phyloP scores from a whole-genome alignment of 2,113 vertebrate genomes.

The Climacteris rufus region DNA sequence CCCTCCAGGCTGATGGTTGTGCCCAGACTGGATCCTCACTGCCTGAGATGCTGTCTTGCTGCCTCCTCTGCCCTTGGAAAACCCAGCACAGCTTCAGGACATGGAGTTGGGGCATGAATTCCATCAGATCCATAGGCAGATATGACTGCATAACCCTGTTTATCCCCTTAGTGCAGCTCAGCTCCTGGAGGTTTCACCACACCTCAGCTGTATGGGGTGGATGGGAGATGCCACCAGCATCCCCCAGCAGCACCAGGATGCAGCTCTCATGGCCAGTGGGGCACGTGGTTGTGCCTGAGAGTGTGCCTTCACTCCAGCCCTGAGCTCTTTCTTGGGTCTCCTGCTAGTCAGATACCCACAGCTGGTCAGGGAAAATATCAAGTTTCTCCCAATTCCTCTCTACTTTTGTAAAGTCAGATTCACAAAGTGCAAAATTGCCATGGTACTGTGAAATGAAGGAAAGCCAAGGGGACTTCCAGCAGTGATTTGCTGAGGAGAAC shows the following conservation, averaged over 20 bases:
- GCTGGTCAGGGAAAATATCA: not conserved
- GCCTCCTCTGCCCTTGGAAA: not conserved
- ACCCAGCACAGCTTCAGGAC: not conserved
- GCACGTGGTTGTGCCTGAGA: not conserved
- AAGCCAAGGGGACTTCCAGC: not conserved
- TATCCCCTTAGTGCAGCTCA: not conserved
- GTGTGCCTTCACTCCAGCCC: rapidly evolving
- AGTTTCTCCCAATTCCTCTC: not conserved
- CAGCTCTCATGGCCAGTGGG: not conserved
- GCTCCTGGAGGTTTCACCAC: not conserved
- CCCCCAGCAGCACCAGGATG: not conserved
- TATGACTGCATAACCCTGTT: not conserved
- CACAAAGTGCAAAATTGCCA: rapidly evolving
- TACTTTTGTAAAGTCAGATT: not conserved
- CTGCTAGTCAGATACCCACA: not conserved
- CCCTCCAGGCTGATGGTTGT: not conserved
- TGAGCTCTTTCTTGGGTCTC: not conserved
- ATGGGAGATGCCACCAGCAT: not conserved
- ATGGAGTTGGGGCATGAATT: not conserved
- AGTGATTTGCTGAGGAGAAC: not conserved
- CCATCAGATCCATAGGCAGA: not conserved
- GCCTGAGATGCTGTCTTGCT: not conserved
- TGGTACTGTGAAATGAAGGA: not conserved
- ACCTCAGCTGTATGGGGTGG: not conserved
- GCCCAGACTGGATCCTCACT: not conserved